Conservation (phyloP, 2,888 invertebrate species). For the Athalia cordata region DNA sequence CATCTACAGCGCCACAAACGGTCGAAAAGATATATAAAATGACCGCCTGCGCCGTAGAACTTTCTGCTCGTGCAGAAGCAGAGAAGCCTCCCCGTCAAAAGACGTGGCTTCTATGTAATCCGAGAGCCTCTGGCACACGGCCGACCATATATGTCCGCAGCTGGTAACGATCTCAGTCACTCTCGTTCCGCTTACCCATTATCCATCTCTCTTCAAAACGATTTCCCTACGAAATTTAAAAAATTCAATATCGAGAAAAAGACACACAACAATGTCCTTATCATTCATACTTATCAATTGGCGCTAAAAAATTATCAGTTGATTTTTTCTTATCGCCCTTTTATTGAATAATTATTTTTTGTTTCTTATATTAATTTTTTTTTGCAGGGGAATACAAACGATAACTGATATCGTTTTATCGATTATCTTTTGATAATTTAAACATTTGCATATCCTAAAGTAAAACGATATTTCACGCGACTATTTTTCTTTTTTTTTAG, state of each 20-base stretch:
- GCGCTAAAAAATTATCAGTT: neutral
- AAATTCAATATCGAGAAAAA: no score
- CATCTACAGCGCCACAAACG: neutral
- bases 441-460: no score
- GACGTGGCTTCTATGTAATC: constrained; percentile 69
- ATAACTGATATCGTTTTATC: no score
- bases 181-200: constrained; percentile 51
- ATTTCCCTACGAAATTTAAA: neutral
- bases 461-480: no score
- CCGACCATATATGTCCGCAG: constrained; percentile 73
- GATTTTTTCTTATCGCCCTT: neutral
- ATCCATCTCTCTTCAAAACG: constrained; percentile 29
- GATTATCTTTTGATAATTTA: no score
- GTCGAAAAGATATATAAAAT: neutral
- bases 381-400: no score
- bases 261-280: neutral
- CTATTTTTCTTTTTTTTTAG: no score
- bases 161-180: constrained; percentile 61
- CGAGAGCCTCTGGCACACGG: constrained; percentile 70
- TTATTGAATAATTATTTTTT: neutral
- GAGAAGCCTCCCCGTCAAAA: neutral
- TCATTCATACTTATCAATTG: neutral
- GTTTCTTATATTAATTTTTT: neutral
- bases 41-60: neutral
- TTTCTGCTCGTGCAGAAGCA: neutral